Conservation (phyloP, 2,888 invertebrate genomes). For the Frankliniella intonsa region DNA sequence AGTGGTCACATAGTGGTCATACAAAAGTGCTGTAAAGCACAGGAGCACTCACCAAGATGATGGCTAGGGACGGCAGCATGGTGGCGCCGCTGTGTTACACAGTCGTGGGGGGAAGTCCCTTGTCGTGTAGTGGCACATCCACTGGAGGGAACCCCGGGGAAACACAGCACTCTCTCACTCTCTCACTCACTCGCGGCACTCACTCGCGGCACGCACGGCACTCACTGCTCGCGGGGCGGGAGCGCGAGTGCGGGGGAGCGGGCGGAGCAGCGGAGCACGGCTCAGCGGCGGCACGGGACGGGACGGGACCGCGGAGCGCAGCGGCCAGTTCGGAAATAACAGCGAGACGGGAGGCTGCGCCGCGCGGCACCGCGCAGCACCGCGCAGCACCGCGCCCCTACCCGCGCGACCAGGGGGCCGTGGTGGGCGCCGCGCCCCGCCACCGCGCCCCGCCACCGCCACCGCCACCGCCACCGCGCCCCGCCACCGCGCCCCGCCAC, state of each 20-base stretch:
- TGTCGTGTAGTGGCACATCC: not conserved
- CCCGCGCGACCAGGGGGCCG: not conserved
- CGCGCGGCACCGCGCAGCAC: not conserved
- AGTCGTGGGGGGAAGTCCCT: not conserved
- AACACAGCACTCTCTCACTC: too few species aligned
- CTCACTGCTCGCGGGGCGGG: not conserved
- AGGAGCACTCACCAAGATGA: conserved; percentile 1
- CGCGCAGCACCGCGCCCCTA: not conserved
- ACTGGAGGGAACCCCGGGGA: too few species aligned
- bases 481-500: not conserved
- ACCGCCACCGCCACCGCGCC: too few species aligned
- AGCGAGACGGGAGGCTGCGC: not conserved
- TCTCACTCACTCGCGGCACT: not conserved
- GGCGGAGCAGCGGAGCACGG: not conserved
- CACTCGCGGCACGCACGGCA: not conserved
- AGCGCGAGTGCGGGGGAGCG: not conserved
- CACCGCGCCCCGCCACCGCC: too few species aligned
- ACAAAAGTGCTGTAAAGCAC: too few species aligned
- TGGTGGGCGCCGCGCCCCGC: too few species aligned
- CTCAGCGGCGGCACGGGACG: not conserved
- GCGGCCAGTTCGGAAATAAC: conserved; percentile 19
- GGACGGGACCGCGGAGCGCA: not conserved
- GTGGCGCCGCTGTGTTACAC: not conserved
- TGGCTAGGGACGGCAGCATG: conserved; percentile 17
- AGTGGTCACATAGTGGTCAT: too few species aligned